Percentiles rank a stretch among this genome's conserved stretches.
phyloP scores from a whole-genome alignment of 1,140 invertebrate species.

The Metopolophium dirhodum region DNA sequence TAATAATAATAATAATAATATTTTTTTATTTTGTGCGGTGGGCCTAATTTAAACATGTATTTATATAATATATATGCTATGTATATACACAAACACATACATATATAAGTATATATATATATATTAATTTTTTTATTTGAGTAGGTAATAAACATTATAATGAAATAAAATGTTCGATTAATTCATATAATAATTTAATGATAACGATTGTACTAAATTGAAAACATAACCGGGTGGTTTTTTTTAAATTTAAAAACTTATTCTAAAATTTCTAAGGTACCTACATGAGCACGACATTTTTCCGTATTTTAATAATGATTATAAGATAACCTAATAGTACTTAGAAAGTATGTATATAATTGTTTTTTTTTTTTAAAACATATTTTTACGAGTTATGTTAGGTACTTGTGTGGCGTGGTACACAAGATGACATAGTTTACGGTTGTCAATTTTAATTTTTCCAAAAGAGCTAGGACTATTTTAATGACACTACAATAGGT shows the following conservation, averaged over 20 bases:
- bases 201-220: conserved; percentile 57
- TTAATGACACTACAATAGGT: conserved; percentile 4
- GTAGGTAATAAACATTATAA: conserved; percentile 41
- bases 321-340: conserved; percentile 52
- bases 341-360: conserved; percentile 47
- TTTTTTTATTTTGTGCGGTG: conserved; percentile 40
- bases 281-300: conserved; percentile 55
- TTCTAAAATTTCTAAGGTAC: conserved; percentile 49
- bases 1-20: conserved; percentile 45
- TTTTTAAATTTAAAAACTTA: conserved; percentile 54
- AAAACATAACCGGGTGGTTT: conserved; percentile 57
- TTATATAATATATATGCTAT: not conserved
- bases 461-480: conserved; percentile 32
- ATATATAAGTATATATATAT: conserved; percentile 29
- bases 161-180: conserved; percentile 50
- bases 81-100: not conserved
- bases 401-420: not conserved
- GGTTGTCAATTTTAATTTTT: conserved; percentile 12
- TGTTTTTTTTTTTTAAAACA: not conserved
- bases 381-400: conserved; percentile 29
- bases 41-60: conserved; percentile 40
- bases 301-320: conserved; percentile 50
- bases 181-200: conserved; percentile 57
- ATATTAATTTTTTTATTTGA: conserved; percentile 15
- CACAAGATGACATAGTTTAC: conserved; percentile 17